Evolutionary conservation across 2,888 invertebrate genomes (phyloP), one percentile per base, ranked within the genome.

Genomic region (Drosophila sordidula): DNA sequence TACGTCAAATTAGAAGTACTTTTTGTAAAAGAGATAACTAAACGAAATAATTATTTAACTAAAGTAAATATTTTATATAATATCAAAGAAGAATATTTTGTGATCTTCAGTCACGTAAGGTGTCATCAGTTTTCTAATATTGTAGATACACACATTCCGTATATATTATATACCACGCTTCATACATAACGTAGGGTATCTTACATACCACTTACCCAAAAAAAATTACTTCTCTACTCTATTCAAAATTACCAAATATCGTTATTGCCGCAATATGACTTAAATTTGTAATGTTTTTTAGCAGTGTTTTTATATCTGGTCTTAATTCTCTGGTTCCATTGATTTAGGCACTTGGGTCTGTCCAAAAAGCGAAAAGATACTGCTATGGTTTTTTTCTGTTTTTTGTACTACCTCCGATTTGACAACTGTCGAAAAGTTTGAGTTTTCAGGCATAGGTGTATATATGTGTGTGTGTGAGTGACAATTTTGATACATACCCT

Each of bases 171-270:
- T 18, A 18, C 18, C 22, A 22, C 22, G 3, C 22, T 22, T 22
- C 22, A 22, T 22, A 22, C 22, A 22, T 22, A 26, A 8, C 8
- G 26, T 9, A 16, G 39, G 16, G 39, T 39, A 39, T 39, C 8
- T 14, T 1, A 6, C 14, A 38, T 38, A 41, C 11, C 16, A 54
- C 65, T 71, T 55, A 58, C 70, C 72, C 65, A 34, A 70, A 32
- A 52, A 18, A 34, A 12, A 3, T 36, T 36, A 41, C 3, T 8
- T 45, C 16, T 36, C 11, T 36, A 12, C 34, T 45, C 29, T 29
- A 29, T 29, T 29, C 8, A n/a, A 36, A 45, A 36, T 54, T 9
- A 36, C 51, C 44, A 22, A 63, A 49, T 34, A 38, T 41, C 8
- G 36, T 22, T 6, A 63, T 41, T 41, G 54, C 6, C 54, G 38